These are phyloP conservation scores for Nephrotoma guestfalica DNA, from an alignment of 2,888 invertebrate genomes.

Conservation along the genomic window DNA sequence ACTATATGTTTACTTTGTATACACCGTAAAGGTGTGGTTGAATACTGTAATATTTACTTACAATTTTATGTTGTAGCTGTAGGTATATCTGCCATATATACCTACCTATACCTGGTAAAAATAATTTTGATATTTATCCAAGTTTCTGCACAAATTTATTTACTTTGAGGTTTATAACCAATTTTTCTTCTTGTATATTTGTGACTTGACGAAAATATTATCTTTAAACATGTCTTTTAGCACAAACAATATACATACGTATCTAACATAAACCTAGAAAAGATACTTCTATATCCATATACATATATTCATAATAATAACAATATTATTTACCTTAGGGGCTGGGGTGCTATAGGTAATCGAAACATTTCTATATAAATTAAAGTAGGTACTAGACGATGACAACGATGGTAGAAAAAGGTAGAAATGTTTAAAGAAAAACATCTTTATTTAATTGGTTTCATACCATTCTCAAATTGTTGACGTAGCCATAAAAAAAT, in stretches of 20 bases:
- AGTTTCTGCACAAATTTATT: not conserved
- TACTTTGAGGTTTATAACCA: not conserved
- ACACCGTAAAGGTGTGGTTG: not conserved
- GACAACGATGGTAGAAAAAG: not conserved
- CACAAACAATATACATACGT: not conserved
- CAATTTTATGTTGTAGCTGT: not conserved
- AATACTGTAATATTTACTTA: not conserved
- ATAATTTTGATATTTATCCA: not conserved
- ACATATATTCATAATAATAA: not conserved
- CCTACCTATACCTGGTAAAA: not conserved
- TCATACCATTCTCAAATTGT: not conserved
- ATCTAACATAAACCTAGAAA: not conserved
- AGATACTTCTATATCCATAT: not conserved
- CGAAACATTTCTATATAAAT: not conserved
- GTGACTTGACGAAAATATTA: not conserved
- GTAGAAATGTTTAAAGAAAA: not conserved
- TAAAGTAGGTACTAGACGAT: not conserved
- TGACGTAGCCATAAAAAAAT: not conserved
- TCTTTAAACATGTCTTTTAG: not conserved
- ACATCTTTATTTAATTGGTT: not conserved
- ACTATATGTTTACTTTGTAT: not conserved
- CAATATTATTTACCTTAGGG: not conserved
- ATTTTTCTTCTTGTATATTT: not conserved
- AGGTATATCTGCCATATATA: no score
- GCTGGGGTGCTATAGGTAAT: not conserved